Conservation (phyloP, 2,888 invertebrate genomes). For the Abscondita cerata region DNA sequence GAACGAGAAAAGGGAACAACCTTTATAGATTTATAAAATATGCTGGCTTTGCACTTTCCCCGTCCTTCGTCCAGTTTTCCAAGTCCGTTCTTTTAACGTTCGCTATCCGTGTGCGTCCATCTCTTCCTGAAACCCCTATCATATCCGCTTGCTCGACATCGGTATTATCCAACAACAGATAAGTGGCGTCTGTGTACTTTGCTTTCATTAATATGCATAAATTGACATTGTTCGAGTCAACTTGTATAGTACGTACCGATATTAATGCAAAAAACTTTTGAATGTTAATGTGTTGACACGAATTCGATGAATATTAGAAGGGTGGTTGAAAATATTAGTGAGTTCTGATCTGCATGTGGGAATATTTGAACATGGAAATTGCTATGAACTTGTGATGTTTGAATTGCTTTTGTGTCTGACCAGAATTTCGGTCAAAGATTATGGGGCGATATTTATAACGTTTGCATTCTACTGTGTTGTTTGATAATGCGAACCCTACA, state of each 20-base stretch:
- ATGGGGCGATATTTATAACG: slow-evolving; percentile 51
- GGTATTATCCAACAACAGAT: slow-evolving; percentile 31
- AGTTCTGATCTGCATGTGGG: slow-evolving; percentile 31
- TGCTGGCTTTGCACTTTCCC: slow-evolving; percentile 46
- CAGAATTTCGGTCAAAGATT: slow-evolving; percentile 54
- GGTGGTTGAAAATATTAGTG: slow-evolving; percentile 29
- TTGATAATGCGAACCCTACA: slow-evolving; percentile 43
- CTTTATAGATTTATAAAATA: slow-evolving; percentile 50
- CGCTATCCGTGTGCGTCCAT: slow-evolving; percentile 33
- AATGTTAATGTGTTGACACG: slow-evolving; percentile 48
- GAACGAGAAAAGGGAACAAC: slow-evolving; percentile 36
- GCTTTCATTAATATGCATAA: slow-evolving; percentile 50
- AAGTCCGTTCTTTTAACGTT: slow-evolving; percentile 32
- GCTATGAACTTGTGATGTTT: slow-evolving; percentile 43
- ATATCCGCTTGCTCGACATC: slow-evolving; percentile 37
- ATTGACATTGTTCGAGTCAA: slow-evolving; percentile 47
- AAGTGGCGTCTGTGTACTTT: slow-evolving; percentile 35
- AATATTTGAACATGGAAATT: slow-evolving; percentile 46
- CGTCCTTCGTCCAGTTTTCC: slow-evolving; percentile 38
- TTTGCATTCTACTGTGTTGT: slow-evolving; percentile 47
- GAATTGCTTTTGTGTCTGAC: slow-evolving; percentile 45
- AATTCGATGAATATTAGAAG: slow-evolving; percentile 42
- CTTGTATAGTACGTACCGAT: slow-evolving; percentile 31
- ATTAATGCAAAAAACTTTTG: slow-evolving; percentile 46
- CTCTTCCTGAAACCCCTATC: slow-evolving; percentile 37